Conservation (phyloP, 2,888 invertebrate species). For the Orchestes rusci region DNA sequence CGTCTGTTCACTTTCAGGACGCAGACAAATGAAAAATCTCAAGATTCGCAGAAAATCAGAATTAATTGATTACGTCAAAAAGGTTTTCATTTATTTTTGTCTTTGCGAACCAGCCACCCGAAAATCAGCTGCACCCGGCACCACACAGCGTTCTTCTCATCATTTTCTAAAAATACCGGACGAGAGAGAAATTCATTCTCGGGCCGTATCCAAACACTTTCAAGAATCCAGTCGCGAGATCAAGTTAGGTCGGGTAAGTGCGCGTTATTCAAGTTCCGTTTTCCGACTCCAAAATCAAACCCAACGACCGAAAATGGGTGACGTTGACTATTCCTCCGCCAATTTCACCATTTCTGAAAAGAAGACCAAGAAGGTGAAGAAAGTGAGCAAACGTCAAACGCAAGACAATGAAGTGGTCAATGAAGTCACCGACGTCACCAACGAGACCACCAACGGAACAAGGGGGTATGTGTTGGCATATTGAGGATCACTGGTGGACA, state of each 20-base stretch:
- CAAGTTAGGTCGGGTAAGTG: constrained; percentile 17
- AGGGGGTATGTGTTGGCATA: constrained; percentile 74
- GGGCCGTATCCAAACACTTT: constrained; percentile 38
- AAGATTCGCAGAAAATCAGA: no score
- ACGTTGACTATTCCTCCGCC: constrained; percentile 72
- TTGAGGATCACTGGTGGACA: constrained; percentile 12
- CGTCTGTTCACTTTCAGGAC: no score
- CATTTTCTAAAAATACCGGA: constrained; percentile 45
- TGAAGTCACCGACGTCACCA: constrained; percentile 67
- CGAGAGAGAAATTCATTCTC: constrained; percentile 31
- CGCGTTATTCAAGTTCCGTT: constrained; percentile 12
- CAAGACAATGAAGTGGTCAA: constrained; percentile 62
- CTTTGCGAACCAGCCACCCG: constrained; percentile 22
- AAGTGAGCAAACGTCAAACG: constrained; percentile 77
- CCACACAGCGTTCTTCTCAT: constrained; percentile 37
- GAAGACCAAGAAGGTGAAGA: constrained; percentile 83
- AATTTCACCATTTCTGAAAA: constrained; percentile 78
- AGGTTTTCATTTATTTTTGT: constrained; percentile 33
- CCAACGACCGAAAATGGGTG: constrained; percentile 60
- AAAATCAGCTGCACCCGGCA: constrained; percentile 37
- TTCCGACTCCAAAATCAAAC: constrained; percentile 10
- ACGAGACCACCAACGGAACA: constrained; percentile 56
- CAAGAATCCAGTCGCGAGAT: constrained; percentile 36
- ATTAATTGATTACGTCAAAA: constrained; percentile 31
- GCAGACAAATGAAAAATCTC: no score